Conservation (phyloP, 2,113 vertebrate species). For the Eulacestoma nigropectus region DNA sequence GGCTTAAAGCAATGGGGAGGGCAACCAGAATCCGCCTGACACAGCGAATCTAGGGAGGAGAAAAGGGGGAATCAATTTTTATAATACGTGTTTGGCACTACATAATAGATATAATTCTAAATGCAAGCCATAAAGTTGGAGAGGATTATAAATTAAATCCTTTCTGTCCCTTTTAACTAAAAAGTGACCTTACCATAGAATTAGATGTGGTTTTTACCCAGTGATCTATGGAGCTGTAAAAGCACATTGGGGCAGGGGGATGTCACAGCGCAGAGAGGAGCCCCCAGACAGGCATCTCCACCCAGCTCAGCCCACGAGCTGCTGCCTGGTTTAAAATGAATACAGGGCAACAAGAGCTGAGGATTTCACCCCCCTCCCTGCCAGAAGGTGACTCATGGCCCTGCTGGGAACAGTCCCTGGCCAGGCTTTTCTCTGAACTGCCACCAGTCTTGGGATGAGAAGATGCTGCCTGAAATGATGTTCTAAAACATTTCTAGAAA, state of each 20-base stretch:
- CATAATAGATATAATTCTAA: slow-evolving; percentile 53
- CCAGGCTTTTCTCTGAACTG: neutral
- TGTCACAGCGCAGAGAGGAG: neutral
- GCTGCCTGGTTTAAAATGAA: neutral
- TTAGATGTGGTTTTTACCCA: slow-evolving; percentile 36
- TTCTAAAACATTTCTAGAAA: neutral
- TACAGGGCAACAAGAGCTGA: no score
- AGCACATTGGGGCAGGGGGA: neutral
- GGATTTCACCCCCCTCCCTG: neutral
- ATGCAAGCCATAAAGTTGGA: slow-evolving; percentile 57
- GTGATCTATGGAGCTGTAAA: slow-evolving; percentile 50
- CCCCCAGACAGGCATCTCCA: neutral
- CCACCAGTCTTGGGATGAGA: neutral
- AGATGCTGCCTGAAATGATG: neutral
- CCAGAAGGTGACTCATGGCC: neutral
- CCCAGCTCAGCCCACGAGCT: neutral
- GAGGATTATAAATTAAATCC: slow-evolving; percentile 63
- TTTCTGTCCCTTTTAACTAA: slow-evolving; percentile 58
- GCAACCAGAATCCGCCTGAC: slow-evolving; percentile 28
- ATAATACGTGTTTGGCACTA: slow-evolving; percentile 52
- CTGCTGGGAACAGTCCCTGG: neutral
- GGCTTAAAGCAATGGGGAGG: neutral
- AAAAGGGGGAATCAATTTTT: slow-evolving; percentile 58
- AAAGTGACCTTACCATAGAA: slow-evolving; percentile 61
- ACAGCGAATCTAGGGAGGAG: slow-evolving; percentile 37